Evolutionary conservation across 2,113 vertebrate genomes (phyloP).

Genomic region (Paracyprichromis sp.): DNA sequence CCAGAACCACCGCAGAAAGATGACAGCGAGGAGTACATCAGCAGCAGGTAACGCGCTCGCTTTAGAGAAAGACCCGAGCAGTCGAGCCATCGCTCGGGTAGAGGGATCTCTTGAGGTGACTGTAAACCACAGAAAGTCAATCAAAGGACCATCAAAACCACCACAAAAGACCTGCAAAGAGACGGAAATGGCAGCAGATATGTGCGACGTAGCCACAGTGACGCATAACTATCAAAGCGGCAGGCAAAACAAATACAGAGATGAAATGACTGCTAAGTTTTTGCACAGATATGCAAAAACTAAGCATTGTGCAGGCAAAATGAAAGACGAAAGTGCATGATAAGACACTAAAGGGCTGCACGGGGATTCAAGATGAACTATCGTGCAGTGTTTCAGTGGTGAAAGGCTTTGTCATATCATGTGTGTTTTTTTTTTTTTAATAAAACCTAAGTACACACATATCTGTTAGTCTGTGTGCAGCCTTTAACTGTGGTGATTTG

Average conservation of each 20-base stretch:
- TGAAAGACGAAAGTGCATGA: neutral
- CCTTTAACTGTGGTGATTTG: neutral
- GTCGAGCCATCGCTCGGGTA: neutral
- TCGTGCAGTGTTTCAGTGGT: neutral
- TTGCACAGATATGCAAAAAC: neutral
- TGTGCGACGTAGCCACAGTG: neutral
- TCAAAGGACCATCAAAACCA: neutral
- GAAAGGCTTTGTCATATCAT: neutral
- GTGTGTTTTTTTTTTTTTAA: neutral
- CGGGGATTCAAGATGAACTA: neutral
- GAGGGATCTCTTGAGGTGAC: neutral
- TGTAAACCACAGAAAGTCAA: neutral
- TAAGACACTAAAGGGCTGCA: neutral
- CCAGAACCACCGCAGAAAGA: slow-evolving; percentile 83
- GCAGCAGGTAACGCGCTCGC: slow-evolving; percentile 74
- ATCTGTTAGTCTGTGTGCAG: neutral
- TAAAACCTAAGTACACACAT: neutral
- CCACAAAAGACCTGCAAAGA: neutral
- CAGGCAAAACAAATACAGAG: neutral
- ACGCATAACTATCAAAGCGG: neutral
- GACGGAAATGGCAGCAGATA: neutral
- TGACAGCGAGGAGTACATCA: slow-evolving; percentile 85
- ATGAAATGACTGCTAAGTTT: neutral
- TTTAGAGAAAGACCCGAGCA: neutral
- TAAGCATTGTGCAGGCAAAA: neutral